Percentiles rank a stretch among this genome's conserved stretches.
phyloP scores from a whole-genome alignment of 1,140 invertebrate species.

The Amphibalanus amphitrite region DNA sequence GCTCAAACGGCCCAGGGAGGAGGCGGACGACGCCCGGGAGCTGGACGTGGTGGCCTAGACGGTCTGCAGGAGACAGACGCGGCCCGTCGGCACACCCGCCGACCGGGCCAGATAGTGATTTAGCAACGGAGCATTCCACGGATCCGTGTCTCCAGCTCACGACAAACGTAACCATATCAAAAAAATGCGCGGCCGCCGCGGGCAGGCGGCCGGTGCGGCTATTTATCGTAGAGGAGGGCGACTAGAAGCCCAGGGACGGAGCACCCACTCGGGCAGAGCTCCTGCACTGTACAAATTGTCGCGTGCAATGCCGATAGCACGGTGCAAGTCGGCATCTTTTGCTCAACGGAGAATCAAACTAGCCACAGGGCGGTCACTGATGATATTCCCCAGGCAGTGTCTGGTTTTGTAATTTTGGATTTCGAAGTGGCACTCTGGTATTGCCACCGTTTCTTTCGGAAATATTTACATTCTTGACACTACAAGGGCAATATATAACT shows the following conservation, averaged over 20 bases:
- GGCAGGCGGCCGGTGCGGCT: neutral
- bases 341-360: neutral
- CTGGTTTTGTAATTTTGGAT: too few species aligned
- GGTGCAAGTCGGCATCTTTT: neutral
- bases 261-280: neutral
- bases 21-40: neutral
- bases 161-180: neutral
- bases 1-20: neutral
- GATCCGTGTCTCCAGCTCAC: neutral
- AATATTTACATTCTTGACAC: too few species aligned
- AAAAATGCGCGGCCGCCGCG: neutral
- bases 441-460: too few species aligned
- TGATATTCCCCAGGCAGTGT: too few species aligned
- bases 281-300: neutral
- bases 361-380: too few species aligned
- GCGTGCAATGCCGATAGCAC: neutral
- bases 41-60: conserved; percentile 5
- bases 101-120: neutral
- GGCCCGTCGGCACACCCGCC: too few species aligned
- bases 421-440: too few species aligned
- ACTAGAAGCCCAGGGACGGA: neutral
- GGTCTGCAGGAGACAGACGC: neutral
- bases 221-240: neutral
- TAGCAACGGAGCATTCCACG: conserved; percentile 1
- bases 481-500: too few species aligned